A percentile compares a stretch with the other conserved stretches of the same genome.
These are phyloP conservation scores for Eupithecia inturbata DNA, from an alignment of 2,888 invertebrate species.

Conservation along the genomic window DNA sequence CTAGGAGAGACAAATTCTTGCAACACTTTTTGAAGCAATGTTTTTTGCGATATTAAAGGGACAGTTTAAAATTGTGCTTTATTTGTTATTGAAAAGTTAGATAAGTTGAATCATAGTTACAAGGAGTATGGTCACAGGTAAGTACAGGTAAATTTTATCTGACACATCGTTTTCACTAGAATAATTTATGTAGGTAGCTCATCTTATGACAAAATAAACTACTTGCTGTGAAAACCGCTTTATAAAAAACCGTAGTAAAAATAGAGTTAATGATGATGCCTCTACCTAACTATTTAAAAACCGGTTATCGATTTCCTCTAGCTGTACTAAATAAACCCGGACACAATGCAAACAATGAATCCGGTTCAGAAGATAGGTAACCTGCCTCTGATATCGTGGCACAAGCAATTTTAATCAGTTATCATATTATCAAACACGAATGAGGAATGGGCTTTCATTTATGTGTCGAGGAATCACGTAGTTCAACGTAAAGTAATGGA, in stretches of 20 bases:
- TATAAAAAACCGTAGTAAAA: no score
- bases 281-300: not conserved
- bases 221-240: not conserved
- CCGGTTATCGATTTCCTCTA: not conserved
- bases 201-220: not conserved
- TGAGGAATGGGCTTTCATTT: conserved; percentile 7
- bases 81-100: not conserved
- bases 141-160: not conserved
- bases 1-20: no score
- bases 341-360: conserved; percentile 49
- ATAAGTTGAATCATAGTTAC: not conserved
- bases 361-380: conserved; percentile 49
- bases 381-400: conserved; percentile 42
- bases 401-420: conserved; percentile 49
- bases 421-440: conserved; percentile 16
- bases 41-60: not conserved
- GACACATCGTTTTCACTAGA: not conserved
- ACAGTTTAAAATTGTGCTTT: not conserved
- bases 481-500: no score
- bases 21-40: not conserved
- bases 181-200: not conserved
- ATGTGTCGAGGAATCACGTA: not conserved
- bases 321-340: conserved; percentile 22
- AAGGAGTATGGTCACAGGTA: not conserved
- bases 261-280: not conserved